These are phyloP conservation scores for Trichopoda pennipes DNA, from an alignment of 2,888 invertebrate species.

Conservation along the genomic window DNA sequence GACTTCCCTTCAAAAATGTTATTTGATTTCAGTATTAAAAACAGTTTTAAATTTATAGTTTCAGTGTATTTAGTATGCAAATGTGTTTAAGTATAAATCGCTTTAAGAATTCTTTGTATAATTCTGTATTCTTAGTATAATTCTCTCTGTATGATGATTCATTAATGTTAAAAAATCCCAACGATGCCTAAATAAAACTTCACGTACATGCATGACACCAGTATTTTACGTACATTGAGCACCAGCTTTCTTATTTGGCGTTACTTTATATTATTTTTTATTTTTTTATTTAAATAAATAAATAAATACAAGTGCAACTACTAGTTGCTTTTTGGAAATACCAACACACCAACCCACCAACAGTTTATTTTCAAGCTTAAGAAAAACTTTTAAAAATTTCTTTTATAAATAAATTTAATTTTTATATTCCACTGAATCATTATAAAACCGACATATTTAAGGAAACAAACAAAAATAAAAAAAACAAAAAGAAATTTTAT, in stretches of 20 bases:
- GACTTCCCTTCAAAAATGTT: too few relatives aligned
- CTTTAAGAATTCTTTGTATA: too few relatives aligned
- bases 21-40: too few relatives aligned
- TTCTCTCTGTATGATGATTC: slow-evolving; percentile 11
- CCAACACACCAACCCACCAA: not conserved
- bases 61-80: not conserved
- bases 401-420: not conserved
- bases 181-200: slow-evolving; percentile 17
- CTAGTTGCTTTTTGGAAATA: slow-evolving; percentile 5
- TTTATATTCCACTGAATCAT: not conserved
- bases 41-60: not conserved
- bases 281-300: not conserved
- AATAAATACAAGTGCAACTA: not conserved
- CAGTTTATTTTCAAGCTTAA: not conserved
- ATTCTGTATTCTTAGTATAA: too few relatives aligned
- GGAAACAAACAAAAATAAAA: not conserved
- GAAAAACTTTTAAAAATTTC: not conserved
- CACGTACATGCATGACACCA: not conserved
- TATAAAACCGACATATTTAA: not conserved
- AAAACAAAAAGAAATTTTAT: slow-evolving; percentile 7
- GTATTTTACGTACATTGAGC: not conserved
- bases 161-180: slow-evolving; percentile 6
- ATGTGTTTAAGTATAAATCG: not conserved
- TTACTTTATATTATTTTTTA: not conserved
- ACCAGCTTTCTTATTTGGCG: not conserved